Base-by-base conservation (phyloP, 2,888 invertebrate genomes). In the Drosophila anomelani region DNA sequence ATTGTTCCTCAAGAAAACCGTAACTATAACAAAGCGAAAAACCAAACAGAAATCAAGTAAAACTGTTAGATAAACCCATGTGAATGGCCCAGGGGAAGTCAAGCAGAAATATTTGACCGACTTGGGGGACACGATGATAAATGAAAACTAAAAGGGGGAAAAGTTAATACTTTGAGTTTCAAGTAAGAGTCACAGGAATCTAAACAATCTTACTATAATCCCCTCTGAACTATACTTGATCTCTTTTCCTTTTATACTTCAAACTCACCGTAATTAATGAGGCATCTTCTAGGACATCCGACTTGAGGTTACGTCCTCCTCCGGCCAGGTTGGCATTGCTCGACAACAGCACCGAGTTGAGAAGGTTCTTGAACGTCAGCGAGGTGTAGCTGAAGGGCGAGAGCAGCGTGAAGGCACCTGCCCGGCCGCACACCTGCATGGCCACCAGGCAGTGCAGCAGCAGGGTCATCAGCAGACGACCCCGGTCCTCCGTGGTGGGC, bases 231-330 rank as follows among this genome's bases (percentile, higher is more conserved):
- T 36, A 13, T 1, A 13, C 4, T 13, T 4, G 36, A 36, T 13
- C 36, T 36, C 12, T 4, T 13, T 13, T 36, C 32, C 26, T 26
- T 26, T 26, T 26, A 26, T 26, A 3, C 26, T 4, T 26, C 26
- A 23, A 47, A 69, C 87, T 90, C 89, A 92, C 92, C 89, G 92
- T 92, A 82, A 92, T 91, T 74, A 92, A 81, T 5, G 91, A 90
- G 53, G 92, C 92, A 89, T 92, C 92, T 75, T 92, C 92, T 46
- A 92, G 89, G 39, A 92, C 89, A 76, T 92, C 91, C 2, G 91
- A 91, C 71, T 92, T 92, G 26, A 92, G 80, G 64, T 91, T 91
- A 32, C 92, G 81, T n/a, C 92, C 92, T 29, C 90, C 90, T 63
- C 92, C 92, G 47, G 91, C 89, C 70, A 92, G 74, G 66, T 91